phyloP scores from a whole-genome alignment of 2,888 invertebrate genomes.

The Brachypalpus laphriformis region DNA sequence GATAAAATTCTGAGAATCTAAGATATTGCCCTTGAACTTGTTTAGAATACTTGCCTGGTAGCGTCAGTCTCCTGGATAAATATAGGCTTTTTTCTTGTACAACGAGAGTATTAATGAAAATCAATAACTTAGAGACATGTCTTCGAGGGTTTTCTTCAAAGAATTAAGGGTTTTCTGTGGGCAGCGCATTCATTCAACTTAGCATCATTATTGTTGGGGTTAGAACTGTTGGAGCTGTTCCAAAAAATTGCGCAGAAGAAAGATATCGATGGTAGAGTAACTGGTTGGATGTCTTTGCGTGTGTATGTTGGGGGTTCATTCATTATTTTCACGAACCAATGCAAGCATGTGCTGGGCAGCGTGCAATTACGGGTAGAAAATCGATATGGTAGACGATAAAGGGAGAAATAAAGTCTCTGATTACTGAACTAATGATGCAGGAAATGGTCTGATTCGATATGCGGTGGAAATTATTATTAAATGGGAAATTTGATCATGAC shows the following conservation, averaged over 20 bases:
- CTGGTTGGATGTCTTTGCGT: not conserved
- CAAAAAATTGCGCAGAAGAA: constrained; percentile 23
- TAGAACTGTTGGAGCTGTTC: constrained; percentile 7
- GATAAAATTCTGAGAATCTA: constrained; percentile 36
- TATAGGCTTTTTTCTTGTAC: no score
- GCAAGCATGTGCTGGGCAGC: not conserved
- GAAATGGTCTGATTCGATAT: not conserved
- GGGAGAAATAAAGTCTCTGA: not conserved
- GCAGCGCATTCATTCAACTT: constrained; percentile 17
- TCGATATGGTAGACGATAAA: constrained; percentile 18
- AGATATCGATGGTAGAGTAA: not conserved
- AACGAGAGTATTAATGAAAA: constrained; percentile 3
- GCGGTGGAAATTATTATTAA: not conserved
- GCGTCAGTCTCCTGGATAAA: not conserved
- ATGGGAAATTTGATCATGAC: not conserved
- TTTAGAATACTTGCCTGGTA: not conserved
- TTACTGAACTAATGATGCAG: constrained; percentile 19
- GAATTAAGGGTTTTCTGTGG: not conserved
- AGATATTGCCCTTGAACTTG: constrained; percentile 57
- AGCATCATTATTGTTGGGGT: not conserved
- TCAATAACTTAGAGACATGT: constrained; percentile 11
- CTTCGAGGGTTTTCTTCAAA: not conserved
- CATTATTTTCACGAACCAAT: constrained; percentile 32
- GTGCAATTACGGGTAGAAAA: constrained; percentile 2
- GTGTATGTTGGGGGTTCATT: constrained; percentile 26